phyloP scores from a whole-genome alignment of 1,140 invertebrate genomes.

The Cotesia typhae region DNA sequence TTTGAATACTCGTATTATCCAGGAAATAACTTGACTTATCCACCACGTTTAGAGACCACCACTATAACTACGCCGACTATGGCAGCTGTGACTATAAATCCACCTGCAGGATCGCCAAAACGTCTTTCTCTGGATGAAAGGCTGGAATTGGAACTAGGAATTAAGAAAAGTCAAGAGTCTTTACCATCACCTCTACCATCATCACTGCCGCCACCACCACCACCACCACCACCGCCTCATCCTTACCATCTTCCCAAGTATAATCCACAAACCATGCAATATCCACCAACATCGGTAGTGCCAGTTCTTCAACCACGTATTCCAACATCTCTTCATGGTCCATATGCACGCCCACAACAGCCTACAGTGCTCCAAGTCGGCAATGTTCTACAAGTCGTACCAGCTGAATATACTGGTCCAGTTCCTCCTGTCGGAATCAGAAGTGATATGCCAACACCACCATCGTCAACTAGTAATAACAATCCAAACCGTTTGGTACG shows the following conservation, averaged over 20 bases:
- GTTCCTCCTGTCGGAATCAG: neutral
- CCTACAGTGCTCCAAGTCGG: conserved; percentile 65
- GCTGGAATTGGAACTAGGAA: conserved; percentile 61
- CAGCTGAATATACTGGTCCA: conserved; percentile 33
- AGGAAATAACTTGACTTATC: conserved; percentile 62
- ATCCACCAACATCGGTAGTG: conserved; percentile 43
- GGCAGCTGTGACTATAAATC: neutral
- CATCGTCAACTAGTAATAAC: conserved; percentile 34
- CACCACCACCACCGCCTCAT: conserved; percentile 22
- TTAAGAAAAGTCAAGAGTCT: conserved; percentile 56
- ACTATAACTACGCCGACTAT: no score
- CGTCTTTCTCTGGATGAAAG: conserved; percentile 63
- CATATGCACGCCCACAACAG: conserved; percentile 51
- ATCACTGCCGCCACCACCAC: conserved; percentile 16
- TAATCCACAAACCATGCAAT: conserved; percentile 44
- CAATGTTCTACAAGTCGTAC: conserved; percentile 68
- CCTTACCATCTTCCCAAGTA: conserved; percentile 43
- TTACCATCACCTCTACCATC: conserved; percentile 23
- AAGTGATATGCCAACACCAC: conserved; percentile 26
- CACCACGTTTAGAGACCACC: conserved; percentile 56
- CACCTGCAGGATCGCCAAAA: conserved; percentile 57
- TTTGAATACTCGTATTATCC: conserved; percentile 59
- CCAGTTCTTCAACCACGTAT: conserved; percentile 28
- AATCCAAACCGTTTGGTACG: conserved; percentile 58
- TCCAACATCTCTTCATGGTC: conserved; percentile 45